Conservation (phyloP, 1,140 invertebrate species). For the Chrysomallon squamiferum region DNA sequence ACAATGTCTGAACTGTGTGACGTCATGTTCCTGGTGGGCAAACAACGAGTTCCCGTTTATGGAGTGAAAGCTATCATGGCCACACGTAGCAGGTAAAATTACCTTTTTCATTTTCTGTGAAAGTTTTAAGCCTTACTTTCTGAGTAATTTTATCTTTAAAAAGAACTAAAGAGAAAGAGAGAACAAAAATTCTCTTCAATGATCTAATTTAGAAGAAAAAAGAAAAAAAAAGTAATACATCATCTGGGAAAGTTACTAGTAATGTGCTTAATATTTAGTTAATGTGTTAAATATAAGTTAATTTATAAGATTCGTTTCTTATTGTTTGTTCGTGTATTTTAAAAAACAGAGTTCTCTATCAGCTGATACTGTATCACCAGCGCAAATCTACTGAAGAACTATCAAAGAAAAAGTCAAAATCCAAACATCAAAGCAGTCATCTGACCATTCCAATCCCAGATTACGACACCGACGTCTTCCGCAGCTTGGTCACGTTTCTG, state of each 20-base stretch:
- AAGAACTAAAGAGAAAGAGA: too few species aligned
- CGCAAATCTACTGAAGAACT: background rate
- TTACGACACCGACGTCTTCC: constrained; percentile 21
- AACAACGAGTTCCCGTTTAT: constrained; percentile 89
- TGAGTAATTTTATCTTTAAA: background rate
- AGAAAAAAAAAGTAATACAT: background rate
- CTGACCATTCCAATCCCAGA: constrained; percentile 11
- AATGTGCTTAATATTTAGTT: background rate
- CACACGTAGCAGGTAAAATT: constrained; percentile 74
- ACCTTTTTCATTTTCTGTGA: background rate
- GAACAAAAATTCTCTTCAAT: background rate
- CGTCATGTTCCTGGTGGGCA: constrained; percentile 92
- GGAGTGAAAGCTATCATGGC: constrained; percentile 91
- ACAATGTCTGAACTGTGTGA: constrained; percentile 95
- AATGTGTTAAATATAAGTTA: background rate
- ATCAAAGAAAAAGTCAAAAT: constrained; percentile 11
- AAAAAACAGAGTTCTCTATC: background rate
- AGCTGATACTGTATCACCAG: background rate
- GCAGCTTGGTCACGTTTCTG: constrained; percentile 22
- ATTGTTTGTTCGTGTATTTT: background rate
- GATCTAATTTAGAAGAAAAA: background rate
- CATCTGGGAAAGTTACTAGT: background rate
- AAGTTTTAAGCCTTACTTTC: background rate
- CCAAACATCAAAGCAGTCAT: constrained; percentile 4
- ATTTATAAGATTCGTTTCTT: background rate